A percentile compares a stretch with the other conserved stretches of the same genome.
Evolutionary conservation across 1,140 invertebrate species (phyloP).

Genomic region (Spodoptera litura): DNA sequence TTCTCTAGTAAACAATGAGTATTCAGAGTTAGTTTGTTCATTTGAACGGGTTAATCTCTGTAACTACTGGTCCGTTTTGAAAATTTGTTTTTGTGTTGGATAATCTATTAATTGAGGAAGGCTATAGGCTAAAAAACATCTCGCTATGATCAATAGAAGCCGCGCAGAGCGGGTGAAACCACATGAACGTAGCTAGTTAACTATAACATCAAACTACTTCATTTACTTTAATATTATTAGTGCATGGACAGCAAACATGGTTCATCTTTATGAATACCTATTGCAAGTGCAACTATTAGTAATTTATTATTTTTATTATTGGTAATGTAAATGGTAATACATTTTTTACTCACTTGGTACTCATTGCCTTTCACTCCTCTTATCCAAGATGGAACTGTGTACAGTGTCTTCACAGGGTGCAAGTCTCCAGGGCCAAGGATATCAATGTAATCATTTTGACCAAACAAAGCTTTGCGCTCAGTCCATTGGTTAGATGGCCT

Average conservation of each 20-base stretch:
- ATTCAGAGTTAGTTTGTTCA: too few species aligned
- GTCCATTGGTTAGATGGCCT: constrained; percentile 91
- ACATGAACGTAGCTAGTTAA: too few species aligned
- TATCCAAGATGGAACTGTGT: constrained; percentile 94
- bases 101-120: neutral
- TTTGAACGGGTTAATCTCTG: too few species aligned
- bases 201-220: too few species aligned
- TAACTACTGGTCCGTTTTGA: too few species aligned
- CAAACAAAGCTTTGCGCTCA: constrained; percentile 93
- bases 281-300: neutral
- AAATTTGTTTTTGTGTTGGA: constrained; percentile 21
- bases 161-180: too few species aligned
- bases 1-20: too few species aligned
- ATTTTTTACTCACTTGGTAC: constrained; percentile 87
- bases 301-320: neutral
- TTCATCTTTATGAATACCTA: too few species aligned
- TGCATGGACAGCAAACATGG: too few species aligned
- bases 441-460: constrained; percentile 99
- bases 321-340: neutral
- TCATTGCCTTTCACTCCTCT: constrained; percentile 95
- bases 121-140: too few species aligned
- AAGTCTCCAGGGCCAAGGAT: constrained; percentile 94
- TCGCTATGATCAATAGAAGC: too few species aligned
- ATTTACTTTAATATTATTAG: too few species aligned
- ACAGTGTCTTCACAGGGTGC: constrained; percentile 93